phyloP scores from a whole-genome alignment of 2,113 vertebrate genomes.

The Vimba vimba region DNA sequence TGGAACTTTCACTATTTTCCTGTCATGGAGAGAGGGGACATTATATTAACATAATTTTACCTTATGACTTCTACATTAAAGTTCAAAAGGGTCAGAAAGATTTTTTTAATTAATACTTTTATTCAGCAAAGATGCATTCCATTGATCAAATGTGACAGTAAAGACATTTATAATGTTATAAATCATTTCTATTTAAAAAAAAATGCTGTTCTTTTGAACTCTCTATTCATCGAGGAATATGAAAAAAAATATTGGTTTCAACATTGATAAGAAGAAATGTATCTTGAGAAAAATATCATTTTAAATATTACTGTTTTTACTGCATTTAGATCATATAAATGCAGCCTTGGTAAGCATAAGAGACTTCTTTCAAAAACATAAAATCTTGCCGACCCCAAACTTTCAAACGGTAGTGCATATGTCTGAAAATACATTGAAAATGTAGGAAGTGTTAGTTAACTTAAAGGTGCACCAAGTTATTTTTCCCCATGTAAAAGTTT shows the following conservation, averaged over 20 bases:
- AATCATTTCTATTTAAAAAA: too few species aligned
- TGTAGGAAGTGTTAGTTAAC: background rate
- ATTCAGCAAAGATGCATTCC: too few species aligned
- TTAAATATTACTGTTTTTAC: background rate
- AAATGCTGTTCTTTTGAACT: background rate
- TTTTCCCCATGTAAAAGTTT: background rate
- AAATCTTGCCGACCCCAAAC: background rate
- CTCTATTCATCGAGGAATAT: background rate
- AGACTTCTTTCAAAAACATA: background rate
- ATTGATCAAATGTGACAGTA: too few species aligned
- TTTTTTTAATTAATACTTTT: too few species aligned
- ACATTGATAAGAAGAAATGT: background rate
- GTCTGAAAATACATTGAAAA: background rate
- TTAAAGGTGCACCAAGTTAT: background rate
- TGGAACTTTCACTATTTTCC: constrained; percentile 62
- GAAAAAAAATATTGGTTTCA: background rate
- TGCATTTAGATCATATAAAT: background rate
- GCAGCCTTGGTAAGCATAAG: background rate
- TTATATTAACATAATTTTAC: background rate
- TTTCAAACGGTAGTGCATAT: background rate
- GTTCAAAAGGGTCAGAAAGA: background rate
- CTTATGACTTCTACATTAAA: background rate
- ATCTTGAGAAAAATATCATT: background rate
- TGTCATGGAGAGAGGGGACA: constrained; percentile 43
- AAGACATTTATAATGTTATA: too few species aligned